These are phyloP conservation scores for Columbina picui DNA, from an alignment of 2,113 vertebrate species.

Conservation along the genomic window DNA sequence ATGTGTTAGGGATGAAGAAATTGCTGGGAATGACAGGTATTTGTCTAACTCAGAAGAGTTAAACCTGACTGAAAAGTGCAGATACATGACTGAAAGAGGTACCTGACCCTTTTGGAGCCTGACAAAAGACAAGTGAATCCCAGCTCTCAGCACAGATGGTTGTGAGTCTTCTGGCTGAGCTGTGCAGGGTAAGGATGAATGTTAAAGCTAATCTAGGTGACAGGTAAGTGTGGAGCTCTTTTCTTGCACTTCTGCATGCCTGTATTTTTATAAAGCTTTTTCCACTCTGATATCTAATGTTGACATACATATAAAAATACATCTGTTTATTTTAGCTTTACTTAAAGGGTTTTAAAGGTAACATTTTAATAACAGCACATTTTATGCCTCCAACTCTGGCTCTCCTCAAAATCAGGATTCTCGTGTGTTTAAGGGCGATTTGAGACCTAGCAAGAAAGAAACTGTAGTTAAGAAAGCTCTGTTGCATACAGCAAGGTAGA, in stretches of 20 bases:
- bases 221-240: background rate
- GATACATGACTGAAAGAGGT: background rate
- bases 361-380: background rate
- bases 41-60: background rate
- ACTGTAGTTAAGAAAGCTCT: background rate
- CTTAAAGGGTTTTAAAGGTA: background rate
- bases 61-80: background rate
- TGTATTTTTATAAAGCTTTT: background rate
- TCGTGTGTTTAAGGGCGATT: background rate
- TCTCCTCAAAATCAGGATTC: background rate
- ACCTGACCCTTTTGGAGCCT: background rate
- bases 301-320: background rate
- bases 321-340: background rate
- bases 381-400: background rate
- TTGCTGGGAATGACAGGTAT: background rate
- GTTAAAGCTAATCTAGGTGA: background rate
- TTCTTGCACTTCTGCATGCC: background rate
- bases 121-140: background rate
- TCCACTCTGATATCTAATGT: background rate
- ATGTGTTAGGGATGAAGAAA: background rate
- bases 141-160: background rate
- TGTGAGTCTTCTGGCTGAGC: background rate
- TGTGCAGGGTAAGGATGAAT: fast-evolving
- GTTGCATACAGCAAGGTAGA: background rate
- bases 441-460: background rate